These are phyloP conservation scores for Chrysolina americana DNA, from an alignment of 2,888 invertebrate genomes.

Conservation along the genomic window DNA sequence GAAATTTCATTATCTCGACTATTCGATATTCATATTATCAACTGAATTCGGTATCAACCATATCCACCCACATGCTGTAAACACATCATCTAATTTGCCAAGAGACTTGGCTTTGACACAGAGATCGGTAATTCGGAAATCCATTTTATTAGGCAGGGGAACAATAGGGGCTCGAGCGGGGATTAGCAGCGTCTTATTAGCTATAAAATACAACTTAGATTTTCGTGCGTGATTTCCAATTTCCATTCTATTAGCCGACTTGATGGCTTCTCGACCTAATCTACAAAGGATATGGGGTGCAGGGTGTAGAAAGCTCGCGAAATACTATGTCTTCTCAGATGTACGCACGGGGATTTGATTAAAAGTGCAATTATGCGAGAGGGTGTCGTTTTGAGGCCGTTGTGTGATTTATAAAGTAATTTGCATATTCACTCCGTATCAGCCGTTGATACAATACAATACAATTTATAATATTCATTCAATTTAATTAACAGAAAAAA, in stretches of 20 bases:
- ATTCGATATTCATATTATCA: conserved; percentile 4
- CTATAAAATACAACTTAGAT: conserved; percentile 66
- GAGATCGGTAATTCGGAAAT: conserved; percentile 63
- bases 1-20: not conserved
- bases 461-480: too few relatives aligned
- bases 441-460: too few relatives aligned
- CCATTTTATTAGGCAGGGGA: conserved; percentile 60
- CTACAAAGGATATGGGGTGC: conserved; percentile 46
- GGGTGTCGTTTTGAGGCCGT: conserved; percentile 10
- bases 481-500: too few relatives aligned
- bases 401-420: not conserved
- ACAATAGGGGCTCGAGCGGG: conserved; percentile 61
- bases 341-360: conserved; percentile 21
- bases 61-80: conserved; percentile 35
- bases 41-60: conserved; percentile 22
- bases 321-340: conserved; percentile 24
- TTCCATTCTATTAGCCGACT: conserved; percentile 68
- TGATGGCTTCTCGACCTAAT: conserved; percentile 65
- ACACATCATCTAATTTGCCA: conserved; percentile 36
- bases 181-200: conserved; percentile 64
- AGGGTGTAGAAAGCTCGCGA: conserved; percentile 28
- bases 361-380: conserved; percentile 32
- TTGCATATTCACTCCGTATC: not conserved
- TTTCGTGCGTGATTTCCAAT: conserved; percentile 69
- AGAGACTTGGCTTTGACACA: conserved; percentile 42